phyloP scores from a whole-genome alignment of 2,113 vertebrate genomes.

The Nothobranchius kuhntae region DNA sequence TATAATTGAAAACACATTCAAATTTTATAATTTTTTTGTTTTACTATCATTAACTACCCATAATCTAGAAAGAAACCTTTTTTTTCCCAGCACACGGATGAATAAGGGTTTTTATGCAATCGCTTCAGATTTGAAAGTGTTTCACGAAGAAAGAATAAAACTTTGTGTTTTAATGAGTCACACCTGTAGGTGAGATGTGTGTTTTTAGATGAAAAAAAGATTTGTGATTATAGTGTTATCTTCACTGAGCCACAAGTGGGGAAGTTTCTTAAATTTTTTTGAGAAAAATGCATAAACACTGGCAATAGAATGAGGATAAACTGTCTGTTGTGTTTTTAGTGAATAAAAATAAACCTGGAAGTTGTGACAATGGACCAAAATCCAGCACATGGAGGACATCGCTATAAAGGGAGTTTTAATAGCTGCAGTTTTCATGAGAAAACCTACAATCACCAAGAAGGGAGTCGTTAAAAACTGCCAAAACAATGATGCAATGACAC shows the following conservation, averaged over 20 bases:
- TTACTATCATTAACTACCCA: conserved; percentile 40
- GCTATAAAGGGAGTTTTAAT: conserved; percentile 13
- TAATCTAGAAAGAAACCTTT: conserved; percentile 17
- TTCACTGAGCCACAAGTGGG: conserved; percentile 45
- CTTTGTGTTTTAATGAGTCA: conserved; percentile 54
- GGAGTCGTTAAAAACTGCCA: conserved; percentile 19
- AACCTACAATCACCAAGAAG: background rate
- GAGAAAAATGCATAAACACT: conserved; percentile 15
- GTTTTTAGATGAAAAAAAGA: conserved; percentile 38
- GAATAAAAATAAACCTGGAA: conserved; percentile 3
- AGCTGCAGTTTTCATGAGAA: conserved; percentile 17
- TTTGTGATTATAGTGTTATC: conserved; percentile 59
- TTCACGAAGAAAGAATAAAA: conserved; percentile 45
- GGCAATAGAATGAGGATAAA: conserved; percentile 26
- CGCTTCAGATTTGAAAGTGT: conserved; percentile 44
- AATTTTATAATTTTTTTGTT: conserved; percentile 22
- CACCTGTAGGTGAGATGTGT: conserved; percentile 50
- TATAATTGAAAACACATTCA: conserved; percentile 25
- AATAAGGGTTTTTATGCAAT: conserved; percentile 70
- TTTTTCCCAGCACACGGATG: conserved; percentile 32
- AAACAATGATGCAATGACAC: conserved; percentile 11
- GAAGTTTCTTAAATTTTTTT: conserved; percentile 34
- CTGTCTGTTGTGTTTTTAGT: conserved; percentile 20
- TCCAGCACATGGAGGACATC: background rate
- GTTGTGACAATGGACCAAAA: conserved; percentile 30